Conservation (phyloP, 2,888 invertebrate species). For the Liodrosophila aerea region DNA sequence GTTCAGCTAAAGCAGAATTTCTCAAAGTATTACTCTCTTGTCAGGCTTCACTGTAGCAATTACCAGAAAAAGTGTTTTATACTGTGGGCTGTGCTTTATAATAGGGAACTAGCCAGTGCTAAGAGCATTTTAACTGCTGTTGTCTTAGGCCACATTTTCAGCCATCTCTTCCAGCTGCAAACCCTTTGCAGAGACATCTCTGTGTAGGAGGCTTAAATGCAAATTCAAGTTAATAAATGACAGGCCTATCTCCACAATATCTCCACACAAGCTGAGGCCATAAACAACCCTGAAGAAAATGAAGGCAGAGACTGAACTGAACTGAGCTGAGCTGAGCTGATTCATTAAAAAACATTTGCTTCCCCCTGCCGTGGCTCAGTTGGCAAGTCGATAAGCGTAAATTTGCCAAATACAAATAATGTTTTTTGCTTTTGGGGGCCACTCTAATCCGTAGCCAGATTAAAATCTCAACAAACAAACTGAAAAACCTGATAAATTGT, state of each 20-base stretch:
- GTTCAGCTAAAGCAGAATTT: too few species aligned
- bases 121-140: constrained; percentile 37
- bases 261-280: constrained; percentile 50
- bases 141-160: constrained; percentile 49
- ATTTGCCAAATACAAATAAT: constrained; percentile 73
- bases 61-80: constrained; percentile 16
- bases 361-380: background rate
- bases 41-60: constrained; percentile 23
- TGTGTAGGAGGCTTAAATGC: constrained; percentile 62
- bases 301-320: constrained; percentile 12
- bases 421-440: constrained; percentile 34
- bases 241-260: constrained; percentile 62
- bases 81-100: constrained; percentile 4
- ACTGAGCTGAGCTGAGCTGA: constrained; percentile 19
- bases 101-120: constrained; percentile 18
- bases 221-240: constrained; percentile 71
- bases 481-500: constrained; percentile 49
- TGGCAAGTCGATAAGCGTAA: constrained; percentile 65
- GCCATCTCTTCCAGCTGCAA: constrained; percentile 1
- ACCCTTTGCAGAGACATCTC: constrained; percentile 9
- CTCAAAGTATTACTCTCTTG: too few species aligned
- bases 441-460: constrained; percentile 44
- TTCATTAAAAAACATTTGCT: constrained; percentile 53
- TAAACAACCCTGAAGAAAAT: constrained; percentile 54
- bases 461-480: constrained; percentile 58